phyloP scores from a whole-genome alignment of 2,888 invertebrate species.

The Pseudococcus viburni region DNA sequence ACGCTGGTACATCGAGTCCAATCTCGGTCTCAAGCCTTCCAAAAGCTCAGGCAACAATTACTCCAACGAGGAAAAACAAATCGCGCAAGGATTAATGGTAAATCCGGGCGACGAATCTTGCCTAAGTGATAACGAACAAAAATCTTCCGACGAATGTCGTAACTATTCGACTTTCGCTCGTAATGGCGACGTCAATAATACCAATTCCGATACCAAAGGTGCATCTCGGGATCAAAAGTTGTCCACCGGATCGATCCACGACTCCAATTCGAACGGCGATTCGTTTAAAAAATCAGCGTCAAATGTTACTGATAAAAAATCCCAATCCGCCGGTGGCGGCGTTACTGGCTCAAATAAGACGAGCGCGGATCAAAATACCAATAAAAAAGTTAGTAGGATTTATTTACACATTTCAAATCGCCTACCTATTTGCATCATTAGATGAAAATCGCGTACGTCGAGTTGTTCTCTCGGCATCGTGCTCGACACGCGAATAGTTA shows the following conservation, averaged over 20 bases:
- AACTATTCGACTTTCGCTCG: slow-evolving; percentile 7
- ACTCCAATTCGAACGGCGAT: neutral
- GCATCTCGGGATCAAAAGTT: neutral
- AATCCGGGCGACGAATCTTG: slow-evolving; percentile 21
- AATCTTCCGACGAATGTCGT: slow-evolving; percentile 20
- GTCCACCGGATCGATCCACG: neutral
- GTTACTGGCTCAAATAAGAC: neutral
- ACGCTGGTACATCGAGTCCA: slow-evolving; percentile 73
- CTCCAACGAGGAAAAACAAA: slow-evolving; percentile 51
- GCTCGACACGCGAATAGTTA: slow-evolving; percentile 8
- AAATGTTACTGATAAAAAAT: neutral
- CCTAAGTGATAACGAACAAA: slow-evolving; percentile 47
- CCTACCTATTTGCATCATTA: neutral
- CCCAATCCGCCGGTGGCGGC: neutral
- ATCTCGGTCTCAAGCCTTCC: slow-evolving; percentile 12
- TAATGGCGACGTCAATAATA: slow-evolving; percentile 21
- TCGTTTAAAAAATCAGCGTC: neutral
- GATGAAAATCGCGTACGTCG: neutral
- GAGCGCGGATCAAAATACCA: neutral
- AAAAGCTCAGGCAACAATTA: neutral
- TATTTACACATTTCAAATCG: neutral
- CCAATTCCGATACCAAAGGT: slow-evolving; percentile 3
- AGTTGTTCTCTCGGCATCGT: neutral
- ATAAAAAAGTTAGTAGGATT: neutral
- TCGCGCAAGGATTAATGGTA: slow-evolving; percentile 7